Conservation (phyloP, 37 sponge, comb jelly and placozoan genomes). For the Axinella damicornis region DNA sequence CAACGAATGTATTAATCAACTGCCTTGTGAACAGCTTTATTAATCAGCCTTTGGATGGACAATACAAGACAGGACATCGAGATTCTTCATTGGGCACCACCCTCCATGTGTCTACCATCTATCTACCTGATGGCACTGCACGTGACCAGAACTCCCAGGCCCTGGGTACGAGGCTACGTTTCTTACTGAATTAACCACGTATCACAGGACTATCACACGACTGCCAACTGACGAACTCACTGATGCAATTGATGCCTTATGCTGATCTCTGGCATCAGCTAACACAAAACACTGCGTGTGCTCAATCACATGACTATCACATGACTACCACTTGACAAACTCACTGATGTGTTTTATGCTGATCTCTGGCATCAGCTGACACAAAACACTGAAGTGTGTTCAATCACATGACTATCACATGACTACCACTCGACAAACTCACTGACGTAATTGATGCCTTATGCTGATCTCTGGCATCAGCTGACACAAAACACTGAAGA, state of each 20-base stretch:
- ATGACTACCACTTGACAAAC: too few relatives aligned
- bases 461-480: constrained; percentile 94
- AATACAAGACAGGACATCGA: too few relatives aligned
- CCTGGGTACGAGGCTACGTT: too few relatives aligned
- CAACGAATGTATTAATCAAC: too few relatives aligned
- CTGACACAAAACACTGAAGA: constrained; percentile 91
- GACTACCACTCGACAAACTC: constrained; percentile 4
- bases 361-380: constrained; percentile 88
- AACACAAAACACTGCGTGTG: constrained; percentile 96
- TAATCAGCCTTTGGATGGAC: too few relatives aligned
- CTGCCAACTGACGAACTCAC: constrained; percentile 31
- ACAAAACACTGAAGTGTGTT: constrained; percentile 94
- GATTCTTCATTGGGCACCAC: too few relatives aligned
- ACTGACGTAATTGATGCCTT: constrained; percentile 80
- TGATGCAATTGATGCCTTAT: constrained; percentile 78
- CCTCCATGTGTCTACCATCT: too few relatives aligned
- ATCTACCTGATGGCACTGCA: too few relatives aligned
- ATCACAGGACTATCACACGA: constrained; percentile 20
- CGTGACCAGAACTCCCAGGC: too few relatives aligned
- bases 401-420: constrained; percentile 15
- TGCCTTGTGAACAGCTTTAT: too few relatives aligned
- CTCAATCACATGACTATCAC: background rate
- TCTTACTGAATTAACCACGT: too few relatives aligned
- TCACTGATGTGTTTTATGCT: too few relatives aligned
- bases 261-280: constrained; percentile 92